phyloP scores from a whole-genome alignment of 23 tunicate genomes.

The Oikopleura albicans region DNA sequence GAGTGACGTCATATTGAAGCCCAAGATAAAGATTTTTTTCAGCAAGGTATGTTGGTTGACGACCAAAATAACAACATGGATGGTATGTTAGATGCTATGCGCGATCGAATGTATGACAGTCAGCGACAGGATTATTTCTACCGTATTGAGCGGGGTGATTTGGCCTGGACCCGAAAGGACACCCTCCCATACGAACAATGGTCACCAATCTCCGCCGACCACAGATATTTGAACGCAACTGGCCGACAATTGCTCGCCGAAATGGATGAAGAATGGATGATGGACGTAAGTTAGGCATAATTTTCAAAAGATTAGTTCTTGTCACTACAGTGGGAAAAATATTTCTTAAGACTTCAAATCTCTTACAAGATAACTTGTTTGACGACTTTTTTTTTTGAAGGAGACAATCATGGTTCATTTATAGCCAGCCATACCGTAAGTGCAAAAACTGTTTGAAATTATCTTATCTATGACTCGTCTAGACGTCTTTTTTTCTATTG shows the following conservation, averaged over 20 bases:
- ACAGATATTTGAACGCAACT: background rate
- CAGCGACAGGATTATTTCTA: background rate
- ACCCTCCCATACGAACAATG: background rate
- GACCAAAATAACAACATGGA: background rate
- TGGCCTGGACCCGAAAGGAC: background rate
- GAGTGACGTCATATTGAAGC: too few relatives aligned
- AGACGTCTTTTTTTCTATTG: too few relatives aligned
- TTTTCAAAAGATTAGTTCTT: too few relatives aligned
- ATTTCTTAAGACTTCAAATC: too few relatives aligned
- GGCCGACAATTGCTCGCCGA: background rate
- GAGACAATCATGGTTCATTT: too few relatives aligned
- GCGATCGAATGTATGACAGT: background rate
- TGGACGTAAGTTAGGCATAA: background rate
- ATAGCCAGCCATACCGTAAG: too few relatives aligned
- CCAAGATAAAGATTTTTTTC: too few relatives aligned
- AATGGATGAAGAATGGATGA: background rate
- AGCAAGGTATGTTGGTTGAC: background rate
- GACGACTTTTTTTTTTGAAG: too few relatives aligned
- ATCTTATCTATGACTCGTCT: too few relatives aligned
- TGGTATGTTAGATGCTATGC: background rate
- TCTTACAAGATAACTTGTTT: too few relatives aligned
- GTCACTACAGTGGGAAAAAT: too few relatives aligned
- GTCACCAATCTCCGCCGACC: slow-evolving; percentile 11
- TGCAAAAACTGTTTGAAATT: too few relatives aligned
- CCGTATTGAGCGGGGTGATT: background rate